Percentiles rank a stretch among this genome's conserved stretches.
Evolutionary conservation across 1,140 invertebrate species (phyloP).

Genomic region (Drosophila nebulosa): DNA sequence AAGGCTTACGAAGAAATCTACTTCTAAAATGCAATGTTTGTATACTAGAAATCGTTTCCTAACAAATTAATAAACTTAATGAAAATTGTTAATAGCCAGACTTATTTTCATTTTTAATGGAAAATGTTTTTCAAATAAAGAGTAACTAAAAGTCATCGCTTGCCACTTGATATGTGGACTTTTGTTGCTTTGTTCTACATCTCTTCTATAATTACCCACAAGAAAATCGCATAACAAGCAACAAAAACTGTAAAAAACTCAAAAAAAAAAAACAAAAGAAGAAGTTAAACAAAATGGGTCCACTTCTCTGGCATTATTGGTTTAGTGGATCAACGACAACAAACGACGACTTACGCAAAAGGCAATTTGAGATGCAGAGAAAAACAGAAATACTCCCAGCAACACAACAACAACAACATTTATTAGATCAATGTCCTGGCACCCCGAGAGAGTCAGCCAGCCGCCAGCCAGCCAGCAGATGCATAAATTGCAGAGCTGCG

Average conservation of each 20-base stretch:
- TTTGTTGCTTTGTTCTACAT: constrained; percentile 23
- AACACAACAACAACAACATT: constrained; percentile 44
- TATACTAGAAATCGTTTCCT: no score
- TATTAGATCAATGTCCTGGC: constrained; percentile 64
- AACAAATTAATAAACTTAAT: no score
- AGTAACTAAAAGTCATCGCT: neutral
- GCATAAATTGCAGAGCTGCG: constrained; percentile 51
- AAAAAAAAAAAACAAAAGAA: neutral
- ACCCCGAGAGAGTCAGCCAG: constrained; percentile 38
- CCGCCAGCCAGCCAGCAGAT: no score
- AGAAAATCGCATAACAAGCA: constrained; percentile 51
- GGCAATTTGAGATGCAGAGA: constrained; percentile 46
- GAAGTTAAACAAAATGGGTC: constrained; percentile 46
- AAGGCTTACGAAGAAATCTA: no score
- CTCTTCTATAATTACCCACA: constrained; percentile 54
- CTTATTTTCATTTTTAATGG: no score
- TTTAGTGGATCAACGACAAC: constrained; percentile 56
- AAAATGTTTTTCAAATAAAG: no score
- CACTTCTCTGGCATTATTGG: constrained; percentile 52
- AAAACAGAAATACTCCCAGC: constrained; percentile 32
- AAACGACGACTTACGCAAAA: constrained; percentile 55
- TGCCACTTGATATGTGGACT: neutral
- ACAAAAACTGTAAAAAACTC: neutral
- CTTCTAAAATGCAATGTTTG: no score
- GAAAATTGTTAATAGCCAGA: no score